Percentiles rank a stretch among this genome's conserved stretches.
phyloP scores from a whole-genome alignment of 2,888 invertebrate genomes.

The Lamellibrachia satsuma region DNA sequence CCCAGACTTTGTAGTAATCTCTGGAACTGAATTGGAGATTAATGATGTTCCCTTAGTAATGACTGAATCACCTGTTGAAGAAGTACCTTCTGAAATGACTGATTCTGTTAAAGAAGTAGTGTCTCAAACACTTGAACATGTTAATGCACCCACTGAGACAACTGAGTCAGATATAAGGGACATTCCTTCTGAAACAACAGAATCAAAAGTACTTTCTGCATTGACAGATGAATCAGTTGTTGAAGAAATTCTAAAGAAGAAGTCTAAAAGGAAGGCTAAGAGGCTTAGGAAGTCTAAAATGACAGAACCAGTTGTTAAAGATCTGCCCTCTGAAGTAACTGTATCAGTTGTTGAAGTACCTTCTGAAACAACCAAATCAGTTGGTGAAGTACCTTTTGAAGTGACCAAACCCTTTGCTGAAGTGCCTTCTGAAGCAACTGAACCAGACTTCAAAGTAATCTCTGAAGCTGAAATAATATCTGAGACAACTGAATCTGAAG shows the following conservation, averaged over 20 bases:
- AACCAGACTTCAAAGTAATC: not conserved
- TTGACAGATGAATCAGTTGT: not conserved
- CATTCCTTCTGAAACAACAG: too few relatives aligned
- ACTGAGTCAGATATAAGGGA: not conserved
- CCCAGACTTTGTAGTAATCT: not conserved
- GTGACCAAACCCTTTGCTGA: not conserved
- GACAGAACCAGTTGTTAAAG: conserved; percentile 1
- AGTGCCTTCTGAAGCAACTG: not conserved
- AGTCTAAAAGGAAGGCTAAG: not conserved
- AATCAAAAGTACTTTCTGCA: not conserved
- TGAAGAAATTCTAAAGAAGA: not conserved
- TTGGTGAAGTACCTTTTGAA: not conserved
- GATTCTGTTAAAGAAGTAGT: not conserved
- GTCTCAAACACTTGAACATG: not conserved
- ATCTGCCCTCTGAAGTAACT: not conserved
- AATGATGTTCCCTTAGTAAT: not conserved
- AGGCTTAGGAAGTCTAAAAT: not conserved
- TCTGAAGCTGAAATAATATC: too few relatives aligned
- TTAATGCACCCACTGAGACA: not conserved
- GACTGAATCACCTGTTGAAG: not conserved
- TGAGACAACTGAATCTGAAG: too few relatives aligned
- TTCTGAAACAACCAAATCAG: not conserved
- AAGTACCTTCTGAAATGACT: too few relatives aligned
- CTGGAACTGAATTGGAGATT: not conserved
- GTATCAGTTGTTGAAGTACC: not conserved